Percentiles rank a stretch among this genome's conserved stretches.
phyloP scores from a whole-genome alignment of 2,113 vertebrate genomes.

The Erythrolamprus reginae region DNA sequence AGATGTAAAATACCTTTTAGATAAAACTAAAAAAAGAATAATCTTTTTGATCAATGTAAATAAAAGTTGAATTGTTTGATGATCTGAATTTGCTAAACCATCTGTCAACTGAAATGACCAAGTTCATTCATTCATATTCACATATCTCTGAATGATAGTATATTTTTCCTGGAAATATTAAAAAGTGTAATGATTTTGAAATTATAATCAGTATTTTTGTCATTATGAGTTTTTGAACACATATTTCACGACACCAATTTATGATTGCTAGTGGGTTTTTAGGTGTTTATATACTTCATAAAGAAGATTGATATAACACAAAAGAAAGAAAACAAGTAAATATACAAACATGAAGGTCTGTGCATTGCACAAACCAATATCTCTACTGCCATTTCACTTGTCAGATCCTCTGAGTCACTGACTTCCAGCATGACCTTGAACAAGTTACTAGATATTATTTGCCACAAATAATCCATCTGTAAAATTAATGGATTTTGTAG shows the following conservation, averaged over 20 bases:
- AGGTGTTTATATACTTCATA: background rate
- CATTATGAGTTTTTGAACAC: background rate
- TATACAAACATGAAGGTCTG: background rate
- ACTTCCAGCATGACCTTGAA: background rate
- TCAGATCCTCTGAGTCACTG: background rate
- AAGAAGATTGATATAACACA: background rate
- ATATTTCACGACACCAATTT: background rate
- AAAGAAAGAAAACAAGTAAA: background rate
- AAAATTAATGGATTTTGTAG: conserved; percentile 4
- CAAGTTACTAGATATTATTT: conserved; percentile 24
- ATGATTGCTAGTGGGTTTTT: background rate
- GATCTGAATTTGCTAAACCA: background rate
- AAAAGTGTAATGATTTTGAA: background rate
- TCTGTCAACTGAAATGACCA: background rate
- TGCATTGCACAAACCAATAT: conserved; percentile 3
- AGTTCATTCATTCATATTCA: background rate
- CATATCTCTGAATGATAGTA: background rate
- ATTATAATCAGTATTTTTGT: background rate
- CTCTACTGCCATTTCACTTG: background rate
- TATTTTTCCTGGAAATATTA: background rate
- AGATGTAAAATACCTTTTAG: background rate
- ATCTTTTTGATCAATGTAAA: background rate
- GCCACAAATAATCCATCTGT: conserved; percentile 14
- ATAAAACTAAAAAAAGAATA: background rate
- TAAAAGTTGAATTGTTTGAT: background rate